Evolutionary conservation across 2,113 vertebrate genomes (phyloP).

Genomic region (Collichthys lucidus): DNA sequence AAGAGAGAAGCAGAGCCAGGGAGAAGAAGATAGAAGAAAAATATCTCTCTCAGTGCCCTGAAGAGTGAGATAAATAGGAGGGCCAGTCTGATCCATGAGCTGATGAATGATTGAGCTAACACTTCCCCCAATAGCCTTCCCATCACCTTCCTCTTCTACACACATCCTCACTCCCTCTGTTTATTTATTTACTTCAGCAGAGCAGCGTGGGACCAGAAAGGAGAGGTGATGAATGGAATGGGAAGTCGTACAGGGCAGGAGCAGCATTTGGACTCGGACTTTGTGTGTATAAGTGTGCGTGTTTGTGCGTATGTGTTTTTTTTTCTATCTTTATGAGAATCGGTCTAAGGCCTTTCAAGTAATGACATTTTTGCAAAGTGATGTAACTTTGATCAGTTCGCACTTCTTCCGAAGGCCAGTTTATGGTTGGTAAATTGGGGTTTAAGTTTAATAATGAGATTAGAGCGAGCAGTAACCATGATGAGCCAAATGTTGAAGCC

Average conservation of each 20-base stretch:
- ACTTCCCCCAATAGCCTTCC: conserved; percentile 57
- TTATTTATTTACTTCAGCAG: conserved; percentile 72
- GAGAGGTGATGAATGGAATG: conserved; percentile 68
- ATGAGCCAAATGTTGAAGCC: conserved; percentile 32
- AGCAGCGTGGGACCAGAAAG: conserved; percentile 64
- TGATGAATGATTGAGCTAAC: conserved; percentile 73
- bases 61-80: conserved; percentile 69
- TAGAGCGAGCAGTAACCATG: conserved; percentile 14
- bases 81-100: conserved; percentile 46
- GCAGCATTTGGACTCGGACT: conserved; percentile 41
- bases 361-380: conserved; percentile 26
- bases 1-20: conserved; percentile 48
- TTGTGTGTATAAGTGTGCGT: not conserved
- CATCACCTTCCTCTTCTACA: conserved; percentile 59
- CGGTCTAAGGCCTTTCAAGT: conserved; percentile 20
- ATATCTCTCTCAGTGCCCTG: conserved; percentile 51
- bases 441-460: conserved; percentile 43
- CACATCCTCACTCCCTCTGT: conserved; percentile 60
- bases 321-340: conserved; percentile 22
- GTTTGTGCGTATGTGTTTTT: conserved; percentile 6
- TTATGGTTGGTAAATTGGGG: conserved; percentile 11
- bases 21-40: conserved; percentile 39
- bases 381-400: conserved; percentile 28
- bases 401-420: conserved; percentile 21
- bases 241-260: conserved; percentile 48